Evolutionary conservation across 2,888 invertebrate genomes (phyloP).

Genomic region (Zelleria hepariella): DNA sequence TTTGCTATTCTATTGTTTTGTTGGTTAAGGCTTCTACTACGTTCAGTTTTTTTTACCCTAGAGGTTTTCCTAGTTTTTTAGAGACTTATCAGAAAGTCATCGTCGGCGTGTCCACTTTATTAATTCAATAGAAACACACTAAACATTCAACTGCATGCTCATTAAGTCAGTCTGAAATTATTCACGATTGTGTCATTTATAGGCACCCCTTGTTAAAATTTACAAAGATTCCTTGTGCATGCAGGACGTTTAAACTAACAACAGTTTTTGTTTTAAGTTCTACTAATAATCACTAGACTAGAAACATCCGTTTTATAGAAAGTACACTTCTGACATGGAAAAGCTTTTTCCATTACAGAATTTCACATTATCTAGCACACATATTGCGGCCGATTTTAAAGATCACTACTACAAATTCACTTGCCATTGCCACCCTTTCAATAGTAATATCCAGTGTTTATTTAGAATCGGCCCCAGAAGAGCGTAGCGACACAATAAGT

Average conservation of each 20-base stretch:
- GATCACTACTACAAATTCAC: no score
- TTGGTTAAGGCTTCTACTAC: conserved; percentile 20
- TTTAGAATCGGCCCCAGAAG: no score
- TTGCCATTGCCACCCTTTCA: no score
- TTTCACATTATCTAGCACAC: no score
- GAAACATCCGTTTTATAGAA: no score
- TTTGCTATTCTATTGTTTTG: conserved; percentile 29
- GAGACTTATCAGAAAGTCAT: neutral
- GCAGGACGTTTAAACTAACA: neutral
- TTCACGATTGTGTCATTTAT: neutral
- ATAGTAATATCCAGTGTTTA: no score
- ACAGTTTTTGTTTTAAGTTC: neutral
- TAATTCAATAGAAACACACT: neutral
- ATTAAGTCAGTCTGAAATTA: neutral
- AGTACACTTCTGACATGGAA: no score
- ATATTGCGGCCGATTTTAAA: neutral
- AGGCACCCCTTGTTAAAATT: neutral
- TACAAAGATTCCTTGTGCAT: neutral
- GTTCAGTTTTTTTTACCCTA: no score
- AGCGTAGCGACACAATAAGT: no score
- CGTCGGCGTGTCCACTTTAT: neutral
- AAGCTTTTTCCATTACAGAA: no score
- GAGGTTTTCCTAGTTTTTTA: neutral
- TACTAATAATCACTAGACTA: neutral
- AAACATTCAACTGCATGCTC: neutral